Base-by-base conservation (phyloP, 1,140 invertebrate genomes). In the Drosophila pachea region DNA sequence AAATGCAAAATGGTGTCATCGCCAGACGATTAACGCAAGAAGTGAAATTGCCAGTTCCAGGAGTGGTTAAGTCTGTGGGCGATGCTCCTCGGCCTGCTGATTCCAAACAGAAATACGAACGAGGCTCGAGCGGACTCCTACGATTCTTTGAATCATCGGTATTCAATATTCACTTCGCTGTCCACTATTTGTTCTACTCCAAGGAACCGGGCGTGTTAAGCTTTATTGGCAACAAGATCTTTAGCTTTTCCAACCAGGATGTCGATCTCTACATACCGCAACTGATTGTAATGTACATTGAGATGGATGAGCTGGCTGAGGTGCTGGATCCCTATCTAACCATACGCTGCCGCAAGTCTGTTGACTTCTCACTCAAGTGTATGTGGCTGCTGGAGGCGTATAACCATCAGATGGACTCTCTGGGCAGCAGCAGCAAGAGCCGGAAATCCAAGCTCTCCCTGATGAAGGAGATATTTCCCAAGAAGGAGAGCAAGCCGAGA, bases 251-350 rank as follows among this genome's bases (percentile, higher is more conserved):
- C 29, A 93, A 97, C 88, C 91, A 92, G 69, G 96, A 99, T 72
- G 96, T 99, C 35, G 98, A 99, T 91, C 98, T 99, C 90, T 99
- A 99, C 91, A 92, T 99, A 83, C 98, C 98, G 45, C 98, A 99
- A 90, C 90, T 99, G 78, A 94, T 99, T 73, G 97, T 97, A 78
- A 98, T 99, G 96, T 99, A 99, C 88, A 97, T 99, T 91, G 97
- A 99, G 90, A 97, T 98, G 93, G 94, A 95, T 76, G 97, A 99
- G 87, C 94, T 99, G 61, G 97, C 97, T 50, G 97, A 99, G 91
- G 93, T 97, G 61, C 91, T 95, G 76, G 96, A 98, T 92, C 96
- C 97, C 48, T 99, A 99, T 92, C 92, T 99, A 77, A 93, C 98
- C 66, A 92, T 97, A 91, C 96, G 97, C 86, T 99, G 97, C 92